Conservation (phyloP, 2,797 vertebrate genomes). For the Bucorvus abyssinicus region DNA sequence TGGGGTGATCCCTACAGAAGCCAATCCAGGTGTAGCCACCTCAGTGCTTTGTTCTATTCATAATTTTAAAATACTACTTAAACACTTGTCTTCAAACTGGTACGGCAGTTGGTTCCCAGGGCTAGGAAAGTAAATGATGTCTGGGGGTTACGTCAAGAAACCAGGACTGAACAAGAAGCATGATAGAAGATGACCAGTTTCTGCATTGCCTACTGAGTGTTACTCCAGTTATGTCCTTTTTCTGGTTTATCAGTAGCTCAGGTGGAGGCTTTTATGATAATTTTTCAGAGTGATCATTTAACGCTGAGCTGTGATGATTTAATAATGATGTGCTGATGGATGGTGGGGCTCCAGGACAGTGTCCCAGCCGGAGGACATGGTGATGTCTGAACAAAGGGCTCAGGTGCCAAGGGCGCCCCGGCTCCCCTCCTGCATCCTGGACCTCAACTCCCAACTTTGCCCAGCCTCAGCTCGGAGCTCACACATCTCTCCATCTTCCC, state of each 20-base stretch:
- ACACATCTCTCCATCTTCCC: neutral
- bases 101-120: neutral
- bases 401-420: neutral
- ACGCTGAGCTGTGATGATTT: neutral
- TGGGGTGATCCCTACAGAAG: neutral
- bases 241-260: neutral
- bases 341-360: neutral
- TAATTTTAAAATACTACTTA: neutral
- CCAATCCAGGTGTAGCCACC: neutral
- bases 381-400: neutral
- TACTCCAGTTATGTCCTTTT: neutral
- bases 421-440: rapidly evolving
- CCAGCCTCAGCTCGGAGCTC: neutral
- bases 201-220: neutral
- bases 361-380: neutral
- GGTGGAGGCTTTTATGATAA: neutral
- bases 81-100: neutral
- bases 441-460: neutral
- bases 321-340: neutral
- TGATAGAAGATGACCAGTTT: neutral
- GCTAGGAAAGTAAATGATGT: neutral
- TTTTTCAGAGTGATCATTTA: neutral
- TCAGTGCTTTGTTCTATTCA: rapidly evolving
- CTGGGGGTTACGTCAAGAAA: neutral
- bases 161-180: neutral